Base-by-base conservation (phyloP, 2,888 invertebrate species). In the Deilephila porcellus region DNA sequence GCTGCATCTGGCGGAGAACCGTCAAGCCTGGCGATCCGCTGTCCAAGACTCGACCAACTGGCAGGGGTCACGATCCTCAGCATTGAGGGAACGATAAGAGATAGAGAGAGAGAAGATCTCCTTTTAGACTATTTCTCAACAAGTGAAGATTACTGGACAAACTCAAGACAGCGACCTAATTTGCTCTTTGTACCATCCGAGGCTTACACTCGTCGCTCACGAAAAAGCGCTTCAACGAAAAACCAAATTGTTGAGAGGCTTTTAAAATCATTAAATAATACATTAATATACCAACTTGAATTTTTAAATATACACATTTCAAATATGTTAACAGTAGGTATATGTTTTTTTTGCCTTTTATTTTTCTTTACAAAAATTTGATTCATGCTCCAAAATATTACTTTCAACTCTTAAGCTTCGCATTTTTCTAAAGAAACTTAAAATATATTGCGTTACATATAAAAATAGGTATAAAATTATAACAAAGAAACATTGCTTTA, bases 321-420 rank as follows among this genome's bases (percentile, higher is more conserved):
- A n/a, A 56, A 56, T 56, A 56, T 56, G n/a, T 56, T n/a, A 56
- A 56, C n/a, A 56, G 5, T 25, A 25, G 25, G 25, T 56, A 56
- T 7, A 19, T n/a, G 17, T 56, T 6, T 56, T 56, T 56, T 56
- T 56, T 56, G 5, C 53, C 17, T 56, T 56, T 56, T 56, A n/a
- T 56, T 32, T 56, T 56, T 56, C 56, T n/a, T 56, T 56, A 56
- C 56, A 56, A 56, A 56, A 56, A 56, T n/a, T 56, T 56, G n/a
- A 56, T 56, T 56, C 56, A 56, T 56, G 56, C 56, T n/a, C 56
- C 56, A 56, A 56, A 56, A 56, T 56, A 56, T n/a, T 11, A 45
- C 45, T 45, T 56, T 56, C n/a, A 5, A 56, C 56, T 56, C 56
- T 56, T 6, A 19, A 56, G 56, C 62, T 45, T 64, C 45, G 37